phyloP scores from a whole-genome alignment of 1,140 invertebrate genomes.

The Zeugodacus cucurbitae region DNA sequence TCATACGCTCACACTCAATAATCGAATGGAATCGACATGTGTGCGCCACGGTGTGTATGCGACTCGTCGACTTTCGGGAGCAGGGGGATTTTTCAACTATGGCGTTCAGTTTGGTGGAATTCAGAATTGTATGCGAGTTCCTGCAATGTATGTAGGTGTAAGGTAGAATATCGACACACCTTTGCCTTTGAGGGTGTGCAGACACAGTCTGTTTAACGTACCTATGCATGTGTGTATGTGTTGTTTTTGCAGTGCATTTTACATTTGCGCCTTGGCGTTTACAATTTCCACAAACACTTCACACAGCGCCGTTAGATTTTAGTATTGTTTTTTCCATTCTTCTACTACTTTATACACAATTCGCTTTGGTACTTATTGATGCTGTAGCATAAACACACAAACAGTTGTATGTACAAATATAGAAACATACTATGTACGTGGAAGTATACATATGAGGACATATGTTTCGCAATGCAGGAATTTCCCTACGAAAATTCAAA shows the following conservation, averaged over 20 bases:
- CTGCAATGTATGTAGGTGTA: neutral
- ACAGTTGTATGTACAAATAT: neutral
- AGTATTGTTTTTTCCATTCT: neutral
- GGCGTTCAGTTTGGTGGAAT: neutral
- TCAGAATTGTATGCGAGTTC: neutral
- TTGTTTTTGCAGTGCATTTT: neutral
- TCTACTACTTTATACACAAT: neutral
- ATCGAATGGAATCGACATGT: neutral
- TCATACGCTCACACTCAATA: neutral
- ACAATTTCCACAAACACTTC: neutral
- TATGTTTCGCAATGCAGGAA: conserved; percentile 17
- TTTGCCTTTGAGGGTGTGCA: neutral
- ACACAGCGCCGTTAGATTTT: neutral
- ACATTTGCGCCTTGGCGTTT: neutral
- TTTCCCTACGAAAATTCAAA: neutral
- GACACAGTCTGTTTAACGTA: neutral
- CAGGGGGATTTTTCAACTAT: neutral
- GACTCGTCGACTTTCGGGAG: neutral
- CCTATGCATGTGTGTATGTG: neutral
- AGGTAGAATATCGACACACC: neutral
- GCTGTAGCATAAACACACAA: neutral
- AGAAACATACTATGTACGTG: neutral
- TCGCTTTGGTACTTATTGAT: conserved; percentile 17
- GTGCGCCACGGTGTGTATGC: neutral
- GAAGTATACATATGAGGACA: neutral